Conservation (phyloP, 2,888 invertebrate species). For the Calameuta idolon region DNA sequence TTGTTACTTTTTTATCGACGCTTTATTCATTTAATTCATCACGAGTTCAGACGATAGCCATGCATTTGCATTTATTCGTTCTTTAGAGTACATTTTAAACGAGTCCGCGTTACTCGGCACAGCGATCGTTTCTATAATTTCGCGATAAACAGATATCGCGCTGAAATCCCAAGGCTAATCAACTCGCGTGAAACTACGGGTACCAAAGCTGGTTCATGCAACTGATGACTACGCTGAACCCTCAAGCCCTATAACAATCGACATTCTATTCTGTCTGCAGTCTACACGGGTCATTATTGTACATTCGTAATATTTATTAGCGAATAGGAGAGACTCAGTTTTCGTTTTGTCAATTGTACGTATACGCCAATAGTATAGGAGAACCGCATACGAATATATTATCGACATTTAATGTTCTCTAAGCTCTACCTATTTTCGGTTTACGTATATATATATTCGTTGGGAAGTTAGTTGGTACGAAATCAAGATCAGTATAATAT, state of each 20-base stretch:
- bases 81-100: neutral
- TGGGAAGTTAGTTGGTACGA: neutral
- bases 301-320: neutral
- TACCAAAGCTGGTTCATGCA: neutral
- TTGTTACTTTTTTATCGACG: neutral
- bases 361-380: neutral
- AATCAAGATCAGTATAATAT: conserved; percentile 21
- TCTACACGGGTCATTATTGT: neutral
- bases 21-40: neutral
- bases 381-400: neutral
- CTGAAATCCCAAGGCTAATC: conserved; percentile 13
- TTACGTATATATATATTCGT: too few species aligned
- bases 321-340: neutral
- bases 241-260: neutral
- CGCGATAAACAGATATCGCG: conserved; percentile 17
- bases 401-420: neutral
- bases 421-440: neutral
- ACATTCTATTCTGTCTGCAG: neutral
- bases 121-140: conserved; percentile 21
- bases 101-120: neutral
- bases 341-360: neutral
- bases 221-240: neutral
- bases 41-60: neutral
- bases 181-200: neutral
- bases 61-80: neutral